Percentiles rank a stretch among this genome's conserved stretches.
Evolutionary conservation across 2,797 vertebrate genomes (phyloP).

Genomic region (Petrocephalus sullivani): DNA sequence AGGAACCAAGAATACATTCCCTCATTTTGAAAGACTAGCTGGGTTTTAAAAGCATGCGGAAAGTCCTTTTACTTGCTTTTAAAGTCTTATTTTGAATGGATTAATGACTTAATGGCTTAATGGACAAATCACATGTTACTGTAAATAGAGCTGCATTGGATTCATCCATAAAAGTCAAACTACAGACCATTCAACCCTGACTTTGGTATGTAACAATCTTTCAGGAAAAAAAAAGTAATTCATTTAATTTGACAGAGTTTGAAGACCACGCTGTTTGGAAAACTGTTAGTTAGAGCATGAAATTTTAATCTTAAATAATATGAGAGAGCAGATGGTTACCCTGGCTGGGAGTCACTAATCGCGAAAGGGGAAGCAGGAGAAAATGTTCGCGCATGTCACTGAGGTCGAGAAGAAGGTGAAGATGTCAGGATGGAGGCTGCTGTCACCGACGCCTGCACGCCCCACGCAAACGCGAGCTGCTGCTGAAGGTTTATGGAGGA

Average conservation of each 20-base stretch:
- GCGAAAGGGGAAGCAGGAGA: background rate
- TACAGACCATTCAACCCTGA: background rate
- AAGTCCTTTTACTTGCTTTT: background rate
- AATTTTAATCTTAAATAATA: background rate
- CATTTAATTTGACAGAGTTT: background rate
- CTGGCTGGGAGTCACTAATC: background rate
- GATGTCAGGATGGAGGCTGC: background rate
- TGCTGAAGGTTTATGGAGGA: background rate
- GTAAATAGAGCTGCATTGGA: background rate
- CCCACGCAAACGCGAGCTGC: background rate
- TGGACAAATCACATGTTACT: background rate
- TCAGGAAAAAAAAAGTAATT: background rate
- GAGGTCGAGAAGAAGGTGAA: background rate
- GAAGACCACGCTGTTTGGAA: background rate
- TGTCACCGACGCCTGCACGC: background rate
- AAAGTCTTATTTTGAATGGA: background rate
- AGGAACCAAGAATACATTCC: background rate
- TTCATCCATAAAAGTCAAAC: background rate
- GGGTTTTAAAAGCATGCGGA: background rate
- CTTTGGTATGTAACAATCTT: background rate
- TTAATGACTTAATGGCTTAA: background rate
- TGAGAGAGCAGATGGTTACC: background rate
- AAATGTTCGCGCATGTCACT: background rate
- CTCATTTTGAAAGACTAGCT: background rate
- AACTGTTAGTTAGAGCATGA: background rate